A percentile compares a stretch with the other conserved stretches of the same genome.
These are phyloP conservation scores for Passer montanus DNA, from an alignment of 2,113 vertebrate genomes.

Conservation along the genomic window DNA sequence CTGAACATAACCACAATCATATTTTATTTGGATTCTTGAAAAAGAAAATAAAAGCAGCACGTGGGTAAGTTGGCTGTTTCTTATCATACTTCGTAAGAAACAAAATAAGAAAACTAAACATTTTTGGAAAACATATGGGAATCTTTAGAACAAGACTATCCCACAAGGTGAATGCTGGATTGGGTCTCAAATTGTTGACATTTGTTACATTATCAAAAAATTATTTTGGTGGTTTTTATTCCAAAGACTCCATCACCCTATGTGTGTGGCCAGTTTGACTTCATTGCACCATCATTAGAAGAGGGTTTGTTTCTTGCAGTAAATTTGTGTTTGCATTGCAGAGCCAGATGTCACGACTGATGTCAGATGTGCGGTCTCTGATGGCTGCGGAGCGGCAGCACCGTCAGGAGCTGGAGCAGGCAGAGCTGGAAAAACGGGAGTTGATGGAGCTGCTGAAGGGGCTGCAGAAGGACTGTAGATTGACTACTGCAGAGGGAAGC, in stretches of 20 bases:
- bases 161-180: neutral
- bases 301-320: neutral
- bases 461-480: constrained; percentile 72
- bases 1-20: neutral
- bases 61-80: neutral
- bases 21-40: neutral
- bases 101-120: neutral
- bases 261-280: fast-evolving
- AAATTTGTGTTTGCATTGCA: constrained; percentile 14
- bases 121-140: neutral
- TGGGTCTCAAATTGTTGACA: neutral
- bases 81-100: neutral
- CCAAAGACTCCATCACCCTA: neutral
- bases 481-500: constrained; percentile 15
- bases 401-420: constrained; percentile 84
- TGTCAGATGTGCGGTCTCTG: constrained; percentile 83
- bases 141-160: neutral
- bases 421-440: constrained; percentile 84
- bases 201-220: neutral
- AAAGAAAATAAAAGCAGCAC: neutral
- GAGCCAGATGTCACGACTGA: constrained; percentile 84
- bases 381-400: constrained; percentile 82
- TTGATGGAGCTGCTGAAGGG: constrained; percentile 82
- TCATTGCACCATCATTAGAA: neutral
- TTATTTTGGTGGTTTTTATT: neutral